Conservation (phyloP, 2,113 vertebrate species). For the Cariama cristata region DNA sequence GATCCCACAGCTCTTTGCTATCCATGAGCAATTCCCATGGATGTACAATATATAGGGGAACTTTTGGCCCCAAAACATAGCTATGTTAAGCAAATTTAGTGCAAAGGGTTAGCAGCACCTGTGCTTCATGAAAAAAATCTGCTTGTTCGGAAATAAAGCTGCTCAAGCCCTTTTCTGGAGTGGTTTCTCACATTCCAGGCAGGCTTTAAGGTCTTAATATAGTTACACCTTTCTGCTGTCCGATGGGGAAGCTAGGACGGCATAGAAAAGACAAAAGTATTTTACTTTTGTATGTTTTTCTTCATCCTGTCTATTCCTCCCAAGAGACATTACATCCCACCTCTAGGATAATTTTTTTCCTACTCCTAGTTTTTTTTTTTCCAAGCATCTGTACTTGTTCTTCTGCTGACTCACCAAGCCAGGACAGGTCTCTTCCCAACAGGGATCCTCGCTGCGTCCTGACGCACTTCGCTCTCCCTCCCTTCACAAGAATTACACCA, state of each 20-base stretch:
- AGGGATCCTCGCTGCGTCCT: neutral
- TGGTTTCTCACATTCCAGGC: neutral
- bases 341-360: neutral
- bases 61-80: neutral
- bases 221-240: neutral
- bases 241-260: neutral
- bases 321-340: neutral
- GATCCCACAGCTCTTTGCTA: neutral
- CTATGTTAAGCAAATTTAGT: neutral
- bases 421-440: neutral
- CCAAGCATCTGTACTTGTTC: neutral
- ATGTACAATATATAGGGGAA: accelerated
- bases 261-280: neutral
- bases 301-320: neutral
- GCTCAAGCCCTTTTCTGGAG: neutral
- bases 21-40: neutral
- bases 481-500: neutral
- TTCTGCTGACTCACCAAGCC: neutral
- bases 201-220: neutral
- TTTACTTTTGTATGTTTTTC: neutral
- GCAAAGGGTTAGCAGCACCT: neutral
- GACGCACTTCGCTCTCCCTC: neutral
- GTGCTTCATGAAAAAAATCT: neutral
- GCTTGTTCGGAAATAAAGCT: neutral
- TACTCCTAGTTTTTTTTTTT: neutral